Base-by-base conservation (phyloP, 2,888 invertebrate genomes). In the Papilio protenor region DNA sequence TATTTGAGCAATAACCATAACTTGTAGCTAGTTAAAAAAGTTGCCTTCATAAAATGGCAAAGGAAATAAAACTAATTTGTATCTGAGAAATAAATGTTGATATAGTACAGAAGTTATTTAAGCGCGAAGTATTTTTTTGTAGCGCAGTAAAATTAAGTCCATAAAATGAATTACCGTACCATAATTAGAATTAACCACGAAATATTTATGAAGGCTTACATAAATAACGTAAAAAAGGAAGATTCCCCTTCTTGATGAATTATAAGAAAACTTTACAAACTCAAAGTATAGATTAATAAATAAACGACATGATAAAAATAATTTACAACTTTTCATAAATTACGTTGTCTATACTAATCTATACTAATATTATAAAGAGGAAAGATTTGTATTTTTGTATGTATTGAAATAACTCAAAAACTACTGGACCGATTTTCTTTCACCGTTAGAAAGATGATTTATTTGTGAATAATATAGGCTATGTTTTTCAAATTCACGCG, bases 101-200 rank as follows among this genome's bases (percentile, higher is more conserved):
- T 23, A 57, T 6, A n/a, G 73, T 52, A 57, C 55, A 69, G 74
- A 73, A 47, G 45, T 49, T 52, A 57, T 66, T 77, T 74, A 59
- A 74, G 16, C 33, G 18, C 4, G 47, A 27, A 74, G 21, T 49
- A 74, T 74, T 74, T 74, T n/a, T 69, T 59, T 16, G 52, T 52
- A 18, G 16, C 18, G 52, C n/a, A 49, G 75, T 64, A 61, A 78
- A 78, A 72, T 78, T 75, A 78, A 71, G 40, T 59, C 55, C 49
- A 71, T 71, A 71, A 77, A 73, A 75, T 52, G 21, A 71, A 75
- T 77, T 27, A 59, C 23, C 61, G 27, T 61, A 61, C 27, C 27
- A 61, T 61, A 61, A 61, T 61, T 61, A 61, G 27, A 27, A 27
- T n/a, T 66, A 3, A 66, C 66, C 40, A 4, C n/a, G 45, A 69